Evolutionary conservation across 2,113 vertebrate species (phyloP).

Genomic region (Nothobranchius kuhntae): DNA sequence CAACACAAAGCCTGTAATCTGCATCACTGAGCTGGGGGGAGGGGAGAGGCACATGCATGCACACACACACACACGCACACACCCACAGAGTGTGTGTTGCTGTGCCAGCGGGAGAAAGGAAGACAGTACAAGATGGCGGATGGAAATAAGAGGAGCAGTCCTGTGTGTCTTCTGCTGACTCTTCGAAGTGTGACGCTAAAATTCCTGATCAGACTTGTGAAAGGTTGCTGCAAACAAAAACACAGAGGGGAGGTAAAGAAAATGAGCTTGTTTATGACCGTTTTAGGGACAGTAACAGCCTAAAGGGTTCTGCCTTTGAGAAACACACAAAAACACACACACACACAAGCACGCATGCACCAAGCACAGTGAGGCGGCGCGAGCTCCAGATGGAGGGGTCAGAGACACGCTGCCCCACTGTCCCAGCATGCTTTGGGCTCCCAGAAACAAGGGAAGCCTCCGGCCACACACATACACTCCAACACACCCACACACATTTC

Average conservation of each 20-base stretch:
- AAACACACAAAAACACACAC: conserved; percentile 42
- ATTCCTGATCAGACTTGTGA: conserved; percentile 31
- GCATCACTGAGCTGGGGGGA: conserved; percentile 67
- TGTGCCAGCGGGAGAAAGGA: conserved; percentile 64
- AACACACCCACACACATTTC: conserved; percentile 25
- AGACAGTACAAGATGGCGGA: conserved; percentile 73
- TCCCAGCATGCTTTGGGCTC: conserved; percentile 75
- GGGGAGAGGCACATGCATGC: conserved; percentile 31
- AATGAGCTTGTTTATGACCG: conserved; percentile 61
- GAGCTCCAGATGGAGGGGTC: conserved; percentile 81
- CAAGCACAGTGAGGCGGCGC: conserved; percentile 43
- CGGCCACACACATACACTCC: conserved; percentile 56
- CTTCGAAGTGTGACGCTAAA: conserved; percentile 49
- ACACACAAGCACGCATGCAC: conserved; percentile 37
- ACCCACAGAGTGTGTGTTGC: conserved; percentile 54
- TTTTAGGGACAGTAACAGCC: conserved; percentile 71
- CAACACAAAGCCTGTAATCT: conserved; percentile 79
- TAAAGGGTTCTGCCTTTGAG: conserved; percentile 70
- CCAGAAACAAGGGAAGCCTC: conserved; percentile 78
- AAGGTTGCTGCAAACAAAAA: conserved; percentile 12
- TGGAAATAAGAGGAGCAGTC: conserved; percentile 58
- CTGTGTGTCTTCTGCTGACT: conserved; percentile 52
- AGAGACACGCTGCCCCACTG: conserved; percentile 74
- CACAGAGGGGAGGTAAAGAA: conserved; percentile 15
- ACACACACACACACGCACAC: not conserved